Evolutionary conservation across 2,888 invertebrate species (phyloP).

Genomic region (Boloria selene): DNA sequence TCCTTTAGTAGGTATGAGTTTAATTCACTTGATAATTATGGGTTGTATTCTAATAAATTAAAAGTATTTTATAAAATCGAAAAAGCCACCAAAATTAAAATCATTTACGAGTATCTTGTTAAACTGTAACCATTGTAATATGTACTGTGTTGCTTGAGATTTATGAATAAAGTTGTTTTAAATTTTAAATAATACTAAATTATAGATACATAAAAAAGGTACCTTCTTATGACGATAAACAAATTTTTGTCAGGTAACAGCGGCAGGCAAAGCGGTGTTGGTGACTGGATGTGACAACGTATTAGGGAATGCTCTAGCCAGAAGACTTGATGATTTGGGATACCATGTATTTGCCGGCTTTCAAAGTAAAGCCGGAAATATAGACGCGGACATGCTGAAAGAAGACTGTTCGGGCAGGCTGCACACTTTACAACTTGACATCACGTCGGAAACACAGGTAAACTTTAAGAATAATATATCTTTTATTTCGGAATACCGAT

Average conservation of each 20-base stretch:
- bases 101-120: too few relatives aligned
- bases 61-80: background rate
- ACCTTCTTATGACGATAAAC: background rate
- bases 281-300: conserved; percentile 93
- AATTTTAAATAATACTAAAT: too few relatives aligned
- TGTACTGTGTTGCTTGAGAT: too few relatives aligned
- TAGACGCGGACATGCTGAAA: conserved; percentile 88
- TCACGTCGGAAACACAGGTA: conserved; percentile 89
- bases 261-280: conserved; percentile 91
- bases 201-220: background rate
- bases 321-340: conserved; percentile 90
- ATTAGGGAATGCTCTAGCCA: conserved; percentile 88
- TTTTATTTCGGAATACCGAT: background rate
- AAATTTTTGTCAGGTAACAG: conserved; percentile 84
- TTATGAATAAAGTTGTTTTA: too few relatives aligned
- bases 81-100: too few relatives aligned
- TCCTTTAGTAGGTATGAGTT: conserved; percentile 3
- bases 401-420: conserved; percentile 89
- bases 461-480: background rate
- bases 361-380: conserved; percentile 84
- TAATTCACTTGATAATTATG: too few relatives aligned
- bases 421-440: conserved; percentile 89
- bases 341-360: conserved; percentile 95
- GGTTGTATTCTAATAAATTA: conserved; percentile 5
- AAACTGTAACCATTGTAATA: too few relatives aligned